phyloP scores from a whole-genome alignment of 2,113 vertebrate species.

The Myotis brandtii region DNA sequence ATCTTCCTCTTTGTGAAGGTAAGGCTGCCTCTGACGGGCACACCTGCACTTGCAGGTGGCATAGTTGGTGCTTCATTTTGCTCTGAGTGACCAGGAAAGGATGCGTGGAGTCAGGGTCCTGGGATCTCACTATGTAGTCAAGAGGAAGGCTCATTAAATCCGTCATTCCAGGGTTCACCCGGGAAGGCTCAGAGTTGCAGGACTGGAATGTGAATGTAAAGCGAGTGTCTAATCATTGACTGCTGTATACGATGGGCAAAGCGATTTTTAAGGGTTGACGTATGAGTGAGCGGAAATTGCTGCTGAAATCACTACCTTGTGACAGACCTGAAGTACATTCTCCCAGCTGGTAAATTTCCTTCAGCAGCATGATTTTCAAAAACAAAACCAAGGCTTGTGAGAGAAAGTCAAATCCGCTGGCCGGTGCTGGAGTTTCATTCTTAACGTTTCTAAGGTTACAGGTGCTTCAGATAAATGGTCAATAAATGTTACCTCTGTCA shows the following conservation, averaged over 20 bases:
- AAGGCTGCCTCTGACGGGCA: slow-evolving; percentile 66
- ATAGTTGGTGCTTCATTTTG: background rate
- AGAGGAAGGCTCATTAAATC: background rate
- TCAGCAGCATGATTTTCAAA: background rate
- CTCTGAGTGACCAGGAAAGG: background rate
- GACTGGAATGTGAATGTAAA: background rate
- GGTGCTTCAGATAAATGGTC: background rate
- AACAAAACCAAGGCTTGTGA: background rate
- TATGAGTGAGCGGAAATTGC: background rate
- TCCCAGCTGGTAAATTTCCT: background rate
- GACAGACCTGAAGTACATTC: background rate
- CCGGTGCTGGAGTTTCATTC: background rate
- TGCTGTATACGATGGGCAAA: background rate
- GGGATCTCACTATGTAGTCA: background rate
- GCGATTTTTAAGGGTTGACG: background rate
- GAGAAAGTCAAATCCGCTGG: background rate
- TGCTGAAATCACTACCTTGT: background rate
- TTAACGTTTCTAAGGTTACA: background rate
- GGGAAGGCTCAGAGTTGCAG: background rate
- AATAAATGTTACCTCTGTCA: background rate
- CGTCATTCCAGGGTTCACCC: background rate
- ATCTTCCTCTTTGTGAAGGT: slow-evolving; percentile 87
- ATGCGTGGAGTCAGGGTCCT: accelerated
- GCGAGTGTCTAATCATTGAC: background rate
- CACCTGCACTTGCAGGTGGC: background rate